Conservation (phyloP, 1,140 invertebrate genomes). For the Heliothis subflexa region DNA sequence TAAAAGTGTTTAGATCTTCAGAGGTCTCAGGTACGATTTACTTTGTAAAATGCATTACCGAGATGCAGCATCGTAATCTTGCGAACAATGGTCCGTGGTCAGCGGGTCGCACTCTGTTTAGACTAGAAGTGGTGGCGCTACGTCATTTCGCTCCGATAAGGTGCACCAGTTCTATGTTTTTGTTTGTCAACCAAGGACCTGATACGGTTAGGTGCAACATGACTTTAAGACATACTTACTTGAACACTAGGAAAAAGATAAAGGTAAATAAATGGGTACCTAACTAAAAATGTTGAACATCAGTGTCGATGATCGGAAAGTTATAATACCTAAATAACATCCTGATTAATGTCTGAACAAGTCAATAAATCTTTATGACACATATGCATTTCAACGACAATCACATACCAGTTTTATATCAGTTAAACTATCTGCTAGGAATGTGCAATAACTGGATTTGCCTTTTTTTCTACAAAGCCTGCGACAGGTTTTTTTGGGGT, state of each 20-base stretch:
- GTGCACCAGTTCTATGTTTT: conserved; percentile 10
- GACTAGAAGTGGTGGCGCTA: conserved; percentile 36
- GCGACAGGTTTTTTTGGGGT: conserved; percentile 41
- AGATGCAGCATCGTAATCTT: neutral
- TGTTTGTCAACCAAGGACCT: conserved; percentile 4
- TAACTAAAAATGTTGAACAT: too few species aligned
- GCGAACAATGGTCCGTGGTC: neutral
- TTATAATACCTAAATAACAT: neutral
- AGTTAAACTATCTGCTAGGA: conserved; percentile 17
- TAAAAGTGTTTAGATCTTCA: too few species aligned
- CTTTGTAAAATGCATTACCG: too few species aligned
- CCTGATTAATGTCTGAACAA: neutral
- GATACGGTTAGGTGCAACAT: conserved; percentile 1
- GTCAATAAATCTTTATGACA: neutral
- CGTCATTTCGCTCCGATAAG: conserved; percentile 17
- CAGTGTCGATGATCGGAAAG: too few species aligned
- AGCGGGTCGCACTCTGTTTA: conserved; percentile 34
- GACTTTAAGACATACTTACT: neutral
- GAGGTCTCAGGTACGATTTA: too few species aligned
- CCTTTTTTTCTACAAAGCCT: conserved; percentile 17
- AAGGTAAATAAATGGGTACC: too few species aligned
- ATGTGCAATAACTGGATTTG: conserved; percentile 45
- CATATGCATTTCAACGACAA: neutral
- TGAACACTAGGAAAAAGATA: neutral
- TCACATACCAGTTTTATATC: conserved; percentile 3